phyloP scores from a whole-genome alignment of 2,888 invertebrate species.

The Pachydiplax longipennis region DNA sequence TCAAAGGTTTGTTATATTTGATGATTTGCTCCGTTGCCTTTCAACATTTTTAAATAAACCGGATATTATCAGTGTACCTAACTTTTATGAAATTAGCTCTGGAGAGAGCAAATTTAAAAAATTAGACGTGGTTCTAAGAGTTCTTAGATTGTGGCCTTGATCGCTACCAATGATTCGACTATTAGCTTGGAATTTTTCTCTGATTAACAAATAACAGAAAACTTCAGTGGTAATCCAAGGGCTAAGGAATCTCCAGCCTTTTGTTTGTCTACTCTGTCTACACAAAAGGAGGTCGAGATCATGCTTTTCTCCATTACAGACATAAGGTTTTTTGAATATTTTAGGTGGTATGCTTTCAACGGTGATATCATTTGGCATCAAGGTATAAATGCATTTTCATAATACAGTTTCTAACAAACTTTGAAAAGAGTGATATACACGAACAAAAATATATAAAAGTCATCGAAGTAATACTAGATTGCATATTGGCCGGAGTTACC shows the following conservation, averaged over 20 bases:
- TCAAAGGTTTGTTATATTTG: too few species aligned
- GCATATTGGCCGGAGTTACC: slow-evolving; percentile 24
- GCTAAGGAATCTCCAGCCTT: not conserved
- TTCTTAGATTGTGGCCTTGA: too few species aligned
- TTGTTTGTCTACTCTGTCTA: not conserved
- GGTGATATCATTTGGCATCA: slow-evolving; percentile 10
- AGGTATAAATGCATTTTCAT: slow-evolving; percentile 30
- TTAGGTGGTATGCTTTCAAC: not conserved
- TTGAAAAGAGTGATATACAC: not conserved
- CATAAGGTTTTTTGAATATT: not conserved
- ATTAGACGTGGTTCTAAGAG: too few species aligned
- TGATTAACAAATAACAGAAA: too few species aligned
- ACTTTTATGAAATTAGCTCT: too few species aligned
- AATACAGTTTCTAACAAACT: slow-evolving; percentile 15
- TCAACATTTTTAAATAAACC: too few species aligned
- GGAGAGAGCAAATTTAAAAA: too few species aligned
- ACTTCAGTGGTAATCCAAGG: too few species aligned
- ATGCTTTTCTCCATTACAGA: not conserved
- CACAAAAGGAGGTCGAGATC: slow-evolving; percentile 8
- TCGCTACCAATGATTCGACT: too few species aligned
- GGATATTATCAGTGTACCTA: too few species aligned
- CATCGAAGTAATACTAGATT: slow-evolving; percentile 20
- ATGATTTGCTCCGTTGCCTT: too few species aligned
- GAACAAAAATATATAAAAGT: slow-evolving; percentile 16
- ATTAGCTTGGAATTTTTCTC: too few species aligned